Percentiles rank a stretch among this genome's conserved stretches.
phyloP scores from a whole-genome alignment of 2,797 vertebrate genomes.

The Ptychadena robeensis region DNA sequence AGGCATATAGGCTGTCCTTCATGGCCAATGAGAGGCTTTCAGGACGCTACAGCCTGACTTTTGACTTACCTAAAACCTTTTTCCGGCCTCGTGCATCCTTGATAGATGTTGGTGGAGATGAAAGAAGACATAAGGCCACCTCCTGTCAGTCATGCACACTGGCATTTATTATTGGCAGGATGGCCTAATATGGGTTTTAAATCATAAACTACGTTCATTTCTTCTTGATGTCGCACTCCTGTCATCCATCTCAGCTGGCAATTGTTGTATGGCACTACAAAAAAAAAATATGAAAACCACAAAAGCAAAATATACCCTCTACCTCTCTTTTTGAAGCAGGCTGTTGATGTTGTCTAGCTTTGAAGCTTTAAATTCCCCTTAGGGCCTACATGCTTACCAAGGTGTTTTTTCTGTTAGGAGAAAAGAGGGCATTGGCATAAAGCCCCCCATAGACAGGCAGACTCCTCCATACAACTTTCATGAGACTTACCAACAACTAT shows the following conservation, averaged over 20 bases:
- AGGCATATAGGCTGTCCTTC: neutral
- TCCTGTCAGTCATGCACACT: neutral
- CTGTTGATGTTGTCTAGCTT: slow-evolving; percentile 20
- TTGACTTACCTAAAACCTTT: neutral
- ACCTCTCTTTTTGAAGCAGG: slow-evolving; percentile 10
- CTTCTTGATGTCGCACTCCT: neutral
- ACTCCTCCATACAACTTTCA: no score
- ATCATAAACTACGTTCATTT: neutral
- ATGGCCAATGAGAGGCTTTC: neutral
- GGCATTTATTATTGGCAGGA: neutral
- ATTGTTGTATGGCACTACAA: neutral
- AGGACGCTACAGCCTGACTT: slow-evolving; percentile 1
- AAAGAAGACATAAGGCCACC: neutral
- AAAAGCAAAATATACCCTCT: neutral
- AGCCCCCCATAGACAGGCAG: no score
- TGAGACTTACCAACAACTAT: no score
- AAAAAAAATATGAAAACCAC: neutral
- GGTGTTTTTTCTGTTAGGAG: neutral
- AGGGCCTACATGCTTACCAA: neutral
- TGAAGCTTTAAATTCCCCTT: neutral
- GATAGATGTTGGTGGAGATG: neutral
- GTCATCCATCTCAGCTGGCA: neutral
- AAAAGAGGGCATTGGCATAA: no score
- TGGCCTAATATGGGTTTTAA: neutral
- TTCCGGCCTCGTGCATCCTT: neutral